Evolutionary conservation across 2,113 vertebrate species (phyloP), one percentile per base, ranked within the genome.

Genomic region (Phaetusa simplex): DNA sequence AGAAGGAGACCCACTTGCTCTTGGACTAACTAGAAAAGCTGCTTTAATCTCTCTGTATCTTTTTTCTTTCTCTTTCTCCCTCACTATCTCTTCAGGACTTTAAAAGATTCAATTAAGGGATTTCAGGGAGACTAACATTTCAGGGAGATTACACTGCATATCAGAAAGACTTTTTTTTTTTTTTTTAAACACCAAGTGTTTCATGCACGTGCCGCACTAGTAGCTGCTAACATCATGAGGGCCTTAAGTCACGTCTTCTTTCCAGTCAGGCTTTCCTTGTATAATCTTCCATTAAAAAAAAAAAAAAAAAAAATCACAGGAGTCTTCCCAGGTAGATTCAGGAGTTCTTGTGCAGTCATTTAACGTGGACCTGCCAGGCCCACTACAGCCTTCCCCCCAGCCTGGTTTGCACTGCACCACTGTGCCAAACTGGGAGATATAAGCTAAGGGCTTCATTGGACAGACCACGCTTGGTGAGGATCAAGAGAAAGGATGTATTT

Each of bases 71-170:
- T 88, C 56, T 82, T 96, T 94, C 59, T 93, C 86, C 36, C 43
- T 97, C 82, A 36, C 87, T 95, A 77, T 62, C 89, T 83, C 82
- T 95, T 96, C 76, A 56, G 94, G 81, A 86, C 81, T 85, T 96
- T 56, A 94, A 85, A 96, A 92, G 66, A 96, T 86, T 96, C 58
- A 87, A 91, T 91, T 95, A 97, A 96, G 64, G 73, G 91, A 91
- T 87, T 97, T 96, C 56, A 78, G 61, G n/a, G 65, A 95, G 49
- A 78, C 82, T 83, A 95, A 72, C 2, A 6, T 93, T 94, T 86
- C 80, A 85, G 69, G 24, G 70, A 95, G 70, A 95, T 92, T 91
- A 97, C 42, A 62, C 66, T 74, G 70, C 56, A 5, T 86, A 96
- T 96, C 84, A 78, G 89, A 94, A 81, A 80, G 49, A 49, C 20